Conservation (phyloP, 2,113 vertebrate species). For the Poicephalus meyeri region DNA sequence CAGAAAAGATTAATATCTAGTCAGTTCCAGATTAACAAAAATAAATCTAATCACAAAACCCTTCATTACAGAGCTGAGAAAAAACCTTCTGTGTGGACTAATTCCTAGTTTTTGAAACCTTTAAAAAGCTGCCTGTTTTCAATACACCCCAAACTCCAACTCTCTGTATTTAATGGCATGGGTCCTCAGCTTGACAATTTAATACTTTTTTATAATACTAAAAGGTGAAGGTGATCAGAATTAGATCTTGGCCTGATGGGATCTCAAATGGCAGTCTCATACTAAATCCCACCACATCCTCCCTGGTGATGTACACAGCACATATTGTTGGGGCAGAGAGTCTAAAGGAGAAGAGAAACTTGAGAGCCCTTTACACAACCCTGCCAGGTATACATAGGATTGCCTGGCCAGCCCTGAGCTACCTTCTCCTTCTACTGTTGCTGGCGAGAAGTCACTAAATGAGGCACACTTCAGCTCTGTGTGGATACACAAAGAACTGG, state of each 20-base stretch:
- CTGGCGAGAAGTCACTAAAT: not conserved
- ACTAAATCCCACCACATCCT: not conserved
- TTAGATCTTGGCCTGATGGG: not conserved
- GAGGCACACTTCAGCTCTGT: not conserved
- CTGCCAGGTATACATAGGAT: not conserved
- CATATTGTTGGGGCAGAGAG: not conserved
- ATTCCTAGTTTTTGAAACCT: not conserved
- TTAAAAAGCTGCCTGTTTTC: not conserved
- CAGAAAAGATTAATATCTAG: not conserved
- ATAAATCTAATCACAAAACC: not conserved
- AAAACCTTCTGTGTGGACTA: not conserved
- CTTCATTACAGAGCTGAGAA: not conserved
- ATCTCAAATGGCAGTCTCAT: not conserved
- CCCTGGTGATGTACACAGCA: not conserved
- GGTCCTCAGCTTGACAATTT: accelerated
- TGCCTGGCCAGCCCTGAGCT: not conserved
- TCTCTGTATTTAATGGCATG: not conserved
- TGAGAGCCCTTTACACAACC: accelerated
- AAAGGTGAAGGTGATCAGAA: not conserved
- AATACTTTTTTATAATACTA: not conserved
- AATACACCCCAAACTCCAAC: not conserved
- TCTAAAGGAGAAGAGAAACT: not conserved
- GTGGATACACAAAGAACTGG: not conserved
- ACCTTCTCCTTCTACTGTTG: not conserved
- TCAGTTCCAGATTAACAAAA: not conserved